Conservation (phyloP, 2,888 invertebrate species). For the Pyrocoelia pectoralis region DNA sequence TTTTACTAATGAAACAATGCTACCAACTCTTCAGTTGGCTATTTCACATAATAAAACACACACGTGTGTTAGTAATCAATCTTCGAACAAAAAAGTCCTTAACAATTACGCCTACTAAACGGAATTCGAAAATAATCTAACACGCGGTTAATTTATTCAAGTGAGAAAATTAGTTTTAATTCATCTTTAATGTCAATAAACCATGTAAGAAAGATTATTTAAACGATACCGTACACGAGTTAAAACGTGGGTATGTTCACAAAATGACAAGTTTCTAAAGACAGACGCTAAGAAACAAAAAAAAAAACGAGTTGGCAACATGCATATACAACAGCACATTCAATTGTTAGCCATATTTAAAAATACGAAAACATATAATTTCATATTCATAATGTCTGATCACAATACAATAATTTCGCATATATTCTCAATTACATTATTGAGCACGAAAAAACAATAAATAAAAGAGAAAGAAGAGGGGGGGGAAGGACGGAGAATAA, state of each 20-base stretch:
- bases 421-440: slow-evolving; percentile 42
- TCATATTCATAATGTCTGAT: slow-evolving; percentile 57
- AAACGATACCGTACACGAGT: neutral
- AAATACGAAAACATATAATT: slow-evolving; percentile 57
- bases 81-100: too few species aligned
- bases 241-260: slow-evolving; percentile 22
- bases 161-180: neutral
- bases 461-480: slow-evolving; percentile 16
- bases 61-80: too few species aligned
- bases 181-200: neutral
- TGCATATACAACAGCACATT: slow-evolving; percentile 53
- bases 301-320: slow-evolving; percentile 35
- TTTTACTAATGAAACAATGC: too few species aligned
- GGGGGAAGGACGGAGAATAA: slow-evolving; percentile 1
- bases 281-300: slow-evolving; percentile 5
- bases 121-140: too few species aligned
- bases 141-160: too few species aligned
- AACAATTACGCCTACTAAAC: too few species aligned
- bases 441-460: slow-evolving; percentile 25
- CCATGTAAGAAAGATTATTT: neutral
- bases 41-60: too few species aligned
- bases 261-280: slow-evolving; percentile 32
- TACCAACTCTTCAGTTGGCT: too few species aligned
- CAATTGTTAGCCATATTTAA: slow-evolving; percentile 56
- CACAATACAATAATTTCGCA: slow-evolving; percentile 51